These are phyloP conservation scores for Paramuricea clavata DNA, from an alignment of 92 coral and sea anemone species.

Conservation along the genomic window DNA sequence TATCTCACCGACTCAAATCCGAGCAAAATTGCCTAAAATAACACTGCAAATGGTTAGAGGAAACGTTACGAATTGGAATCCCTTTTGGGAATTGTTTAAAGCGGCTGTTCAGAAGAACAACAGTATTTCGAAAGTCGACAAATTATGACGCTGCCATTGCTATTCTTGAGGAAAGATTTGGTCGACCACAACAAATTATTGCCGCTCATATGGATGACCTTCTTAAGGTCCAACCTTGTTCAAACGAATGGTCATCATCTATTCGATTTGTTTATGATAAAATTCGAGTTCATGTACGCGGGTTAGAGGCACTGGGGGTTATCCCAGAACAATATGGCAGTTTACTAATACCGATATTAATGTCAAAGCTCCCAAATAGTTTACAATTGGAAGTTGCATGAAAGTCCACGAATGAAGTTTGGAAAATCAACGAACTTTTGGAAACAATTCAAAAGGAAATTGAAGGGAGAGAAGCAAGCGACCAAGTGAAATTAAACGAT, in stretches of 20 bases:
- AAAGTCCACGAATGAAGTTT: slow-evolving; percentile 4
- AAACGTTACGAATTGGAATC: slow-evolving; percentile 10
- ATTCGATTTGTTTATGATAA: slow-evolving; percentile 9
- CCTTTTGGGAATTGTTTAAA: slow-evolving; percentile 15
- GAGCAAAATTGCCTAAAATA: slow-evolving; percentile 4
- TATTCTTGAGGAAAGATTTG: slow-evolving; percentile 10
- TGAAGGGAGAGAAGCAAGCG: slow-evolving; percentile 45
- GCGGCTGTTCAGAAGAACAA: background rate
- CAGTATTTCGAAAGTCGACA: slow-evolving; percentile 6
- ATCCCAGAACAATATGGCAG: slow-evolving; percentile 3
- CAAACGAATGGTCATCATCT: slow-evolving; percentile 7
- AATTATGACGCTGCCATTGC: slow-evolving; percentile 9
- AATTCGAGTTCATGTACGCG: slow-evolving; percentile 8
- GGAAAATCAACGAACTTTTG: slow-evolving; percentile 40
- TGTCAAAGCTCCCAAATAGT: slow-evolving; percentile 13
- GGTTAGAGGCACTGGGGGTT: background rate
- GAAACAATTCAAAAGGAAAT: too few species aligned
- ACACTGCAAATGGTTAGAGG: background rate
- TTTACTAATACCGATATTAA: background rate
- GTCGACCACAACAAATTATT: slow-evolving; percentile 10
- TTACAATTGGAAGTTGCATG: slow-evolving; percentile 12
- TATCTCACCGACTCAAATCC: background rate
- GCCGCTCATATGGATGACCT: slow-evolving; percentile 32
- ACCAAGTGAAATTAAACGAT: slow-evolving; percentile 26
- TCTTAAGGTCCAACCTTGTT: slow-evolving; percentile 2